Evolutionary conservation across 1,140 invertebrate species (phyloP), one percentile per base, ranked within the genome.

Genomic region (Ips typographus): DNA sequence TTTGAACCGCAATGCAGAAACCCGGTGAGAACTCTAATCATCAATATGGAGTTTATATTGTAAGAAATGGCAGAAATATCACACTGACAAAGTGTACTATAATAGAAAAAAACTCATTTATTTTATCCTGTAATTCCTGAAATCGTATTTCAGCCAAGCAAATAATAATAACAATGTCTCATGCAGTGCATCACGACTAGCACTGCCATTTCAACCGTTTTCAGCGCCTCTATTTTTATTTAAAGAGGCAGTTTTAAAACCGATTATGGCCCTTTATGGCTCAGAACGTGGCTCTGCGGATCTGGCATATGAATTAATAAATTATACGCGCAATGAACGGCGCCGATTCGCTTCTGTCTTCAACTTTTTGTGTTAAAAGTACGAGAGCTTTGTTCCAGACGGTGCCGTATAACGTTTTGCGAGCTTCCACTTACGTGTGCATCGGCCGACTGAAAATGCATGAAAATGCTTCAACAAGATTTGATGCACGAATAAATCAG

Each of bases 241-340:
- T 61, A 59, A 68, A 68, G 43, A 60, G 66, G 58, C 66, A 61
- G 58, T 68, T 60, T 62, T 44, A 56, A 53, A 61, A 68, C 59
- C 66, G 66, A 62, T 68, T 68, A 68, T 68, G 49, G 7, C 40
- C 66, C 42, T 61, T 68, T 62, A 68, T 68, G 66, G 66, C 40
- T 42, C 65, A 60, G 52, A 60, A 68, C 53, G 58, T 62, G 59
- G 51, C 41, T 40, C 57, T 56, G 57, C 58, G 66, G 51, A 68
- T 56, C 59, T 68, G 51, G 66, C 66, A 68, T 68, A 68, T 68
- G 66, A 68, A 68, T 68, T 68, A 68, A 68, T 68, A 68, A 68
- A 68, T 68, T 68, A 68, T 56, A 68, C 58, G 66, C 66, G 66
- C 66, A 59, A 68, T 68, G 65, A 68, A 68, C 66, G 66, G 22